Conservation (phyloP, 2,797 vertebrate genomes). For the Urophycis tenuis region DNA sequence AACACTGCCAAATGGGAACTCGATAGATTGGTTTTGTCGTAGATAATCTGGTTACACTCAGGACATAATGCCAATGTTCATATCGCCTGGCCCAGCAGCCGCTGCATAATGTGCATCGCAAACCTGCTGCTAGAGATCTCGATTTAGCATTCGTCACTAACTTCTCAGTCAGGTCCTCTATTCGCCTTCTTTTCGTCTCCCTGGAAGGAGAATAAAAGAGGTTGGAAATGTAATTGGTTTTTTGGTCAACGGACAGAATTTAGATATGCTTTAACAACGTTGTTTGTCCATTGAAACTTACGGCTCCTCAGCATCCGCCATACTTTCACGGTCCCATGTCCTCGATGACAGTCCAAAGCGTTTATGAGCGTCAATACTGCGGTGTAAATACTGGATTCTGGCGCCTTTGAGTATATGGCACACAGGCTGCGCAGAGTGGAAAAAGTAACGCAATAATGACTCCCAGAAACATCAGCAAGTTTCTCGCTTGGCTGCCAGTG, state of each 20-base stretch:
- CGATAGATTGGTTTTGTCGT: neutral
- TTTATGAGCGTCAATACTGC: slow-evolving; percentile 52
- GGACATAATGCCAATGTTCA: neutral
- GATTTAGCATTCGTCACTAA: slow-evolving; percentile 83
- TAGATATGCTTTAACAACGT: slow-evolving; percentile 11
- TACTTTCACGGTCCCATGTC: slow-evolving; percentile 81
- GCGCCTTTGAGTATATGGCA: neutral
- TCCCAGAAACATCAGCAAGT: neutral
- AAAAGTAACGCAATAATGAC: slow-evolving; percentile 19
- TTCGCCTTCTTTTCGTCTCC: slow-evolving; percentile 99
- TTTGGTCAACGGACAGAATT: slow-evolving; percentile 11
- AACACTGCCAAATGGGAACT: neutral
- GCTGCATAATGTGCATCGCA: slow-evolving; percentile 60
- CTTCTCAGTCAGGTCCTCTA: slow-evolving; percentile 98
- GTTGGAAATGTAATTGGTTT: slow-evolving; percentile 60
- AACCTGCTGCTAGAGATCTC: slow-evolving; percentile 67
- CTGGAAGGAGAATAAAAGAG: slow-evolving; percentile 80
- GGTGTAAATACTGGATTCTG: neutral
- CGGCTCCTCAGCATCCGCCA: slow-evolving; percentile 96
- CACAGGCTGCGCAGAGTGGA: slow-evolving; percentile 26
- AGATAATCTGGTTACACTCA: too few relatives aligned
- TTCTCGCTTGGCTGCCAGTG: neutral
- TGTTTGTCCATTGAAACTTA: slow-evolving; percentile 76
- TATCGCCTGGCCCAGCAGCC: slow-evolving; percentile 59
- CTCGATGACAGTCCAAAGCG: slow-evolving; percentile 50